Conservation (phyloP, 2,797 vertebrate genomes). For the Echeneis naucrates region DNA sequence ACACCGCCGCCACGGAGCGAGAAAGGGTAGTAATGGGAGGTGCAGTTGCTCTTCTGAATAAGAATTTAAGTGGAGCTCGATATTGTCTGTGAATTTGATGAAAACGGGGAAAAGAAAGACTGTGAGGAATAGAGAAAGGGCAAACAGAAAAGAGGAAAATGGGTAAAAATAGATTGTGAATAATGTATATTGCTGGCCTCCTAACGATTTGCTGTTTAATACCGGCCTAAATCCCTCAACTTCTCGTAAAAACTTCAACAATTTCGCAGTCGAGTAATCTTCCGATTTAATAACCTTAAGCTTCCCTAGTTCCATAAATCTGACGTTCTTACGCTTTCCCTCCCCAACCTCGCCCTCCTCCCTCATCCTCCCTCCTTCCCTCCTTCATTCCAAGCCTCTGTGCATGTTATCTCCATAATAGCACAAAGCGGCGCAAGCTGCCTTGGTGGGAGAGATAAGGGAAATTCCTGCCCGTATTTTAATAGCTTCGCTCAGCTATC, state of each 20-base stretch:
- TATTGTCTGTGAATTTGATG: slow-evolving; percentile 72
- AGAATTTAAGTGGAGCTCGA: slow-evolving; percentile 54
- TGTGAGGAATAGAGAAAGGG: slow-evolving; percentile 55
- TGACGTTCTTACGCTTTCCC: slow-evolving; percentile 83
- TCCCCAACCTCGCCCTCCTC: slow-evolving; percentile 62
- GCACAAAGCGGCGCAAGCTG: slow-evolving; percentile 87
- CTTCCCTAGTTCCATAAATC: slow-evolving; percentile 87
- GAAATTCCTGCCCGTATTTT: slow-evolving; percentile 89
- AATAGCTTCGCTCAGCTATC: slow-evolving; percentile 91
- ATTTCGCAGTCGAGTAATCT: slow-evolving; percentile 91
- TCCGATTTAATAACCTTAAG: slow-evolving; percentile 91
- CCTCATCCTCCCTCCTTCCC: slow-evolving; percentile 67
- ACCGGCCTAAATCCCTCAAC: slow-evolving; percentile 86
- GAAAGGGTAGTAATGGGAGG: slow-evolving; percentile 37
- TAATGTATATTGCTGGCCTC: slow-evolving; percentile 82
- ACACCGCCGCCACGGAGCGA: not conserved
- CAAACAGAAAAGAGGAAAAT: slow-evolving; percentile 69
- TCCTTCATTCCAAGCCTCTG: slow-evolving; percentile 80
- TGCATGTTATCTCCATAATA: slow-evolving; percentile 91
- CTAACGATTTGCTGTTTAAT: slow-evolving; percentile 85
- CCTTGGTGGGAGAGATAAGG: slow-evolving; percentile 83
- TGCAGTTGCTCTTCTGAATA: slow-evolving; percentile 52
- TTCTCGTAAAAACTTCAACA: slow-evolving; percentile 88
- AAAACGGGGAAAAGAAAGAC: slow-evolving; percentile 67
- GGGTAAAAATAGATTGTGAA: slow-evolving; percentile 80